Evolutionary conservation across 2,113 vertebrate genomes (phyloP), one percentile per base, ranked within the genome.

Genomic region (Centropus unirufus): DNA sequence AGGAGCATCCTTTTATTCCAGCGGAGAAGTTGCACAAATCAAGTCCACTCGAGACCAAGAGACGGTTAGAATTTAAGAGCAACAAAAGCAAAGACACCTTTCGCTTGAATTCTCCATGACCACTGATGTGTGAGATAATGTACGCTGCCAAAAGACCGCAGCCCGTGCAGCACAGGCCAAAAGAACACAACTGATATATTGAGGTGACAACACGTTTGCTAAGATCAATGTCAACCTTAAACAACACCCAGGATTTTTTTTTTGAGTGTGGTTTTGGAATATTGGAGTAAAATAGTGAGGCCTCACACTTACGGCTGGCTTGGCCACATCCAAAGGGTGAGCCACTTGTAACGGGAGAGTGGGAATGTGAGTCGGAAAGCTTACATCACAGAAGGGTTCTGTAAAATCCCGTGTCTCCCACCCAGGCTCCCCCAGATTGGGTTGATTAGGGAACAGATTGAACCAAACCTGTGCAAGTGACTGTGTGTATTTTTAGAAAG

Each of bases 1-100:
- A 93, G 95, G 96, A 95, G 95, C 18, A 96, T 95, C 97, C 96
- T 94, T 96, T 96, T 94, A 96, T 97, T 97, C 96, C 96, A 95
- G 55, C 57, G 87, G 94, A 97, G 94, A 92, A 40, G 87, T 92
- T 91, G 94, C 96, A 93, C 85, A 51, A 36, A 34, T 88, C 86
- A 97, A 97, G 97, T 96, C 90, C 93, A 17, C 89, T 91, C 95
- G 63, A 95, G 93, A 89, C 75, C 87, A 86, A 73, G 70, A 86
- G 82, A 81, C 5, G 14, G 79, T 74, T 34, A 29, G 75, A 54
- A 75, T 70, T 49, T 26, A 66, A 83, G 81, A 83, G 88, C 81
- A 68, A 93, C 61, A 51, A 59, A 82, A 93, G 80, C 80, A 55
- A 74, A 74, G 83, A 77, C 64, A 68, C 70, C 67, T 86, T 85